Conservation (phyloP, 1,140 invertebrate genomes). For the Eriocheir sinensis region DNA sequence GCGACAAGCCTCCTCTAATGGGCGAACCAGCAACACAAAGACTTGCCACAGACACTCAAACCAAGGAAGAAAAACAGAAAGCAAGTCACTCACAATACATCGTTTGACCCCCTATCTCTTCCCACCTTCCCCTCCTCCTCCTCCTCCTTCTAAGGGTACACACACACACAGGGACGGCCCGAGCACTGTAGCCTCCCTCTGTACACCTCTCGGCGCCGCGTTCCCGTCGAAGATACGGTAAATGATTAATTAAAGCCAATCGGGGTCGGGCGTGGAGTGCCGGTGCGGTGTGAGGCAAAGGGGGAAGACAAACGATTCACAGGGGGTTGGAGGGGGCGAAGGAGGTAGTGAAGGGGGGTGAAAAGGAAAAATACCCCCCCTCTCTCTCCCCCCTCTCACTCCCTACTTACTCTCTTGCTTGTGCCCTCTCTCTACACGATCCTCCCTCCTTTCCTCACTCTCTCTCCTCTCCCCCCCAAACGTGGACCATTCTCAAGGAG, state of each 20-base stretch:
- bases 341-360: not conserved
- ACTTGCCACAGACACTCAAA: not conserved
- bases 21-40: not conserved
- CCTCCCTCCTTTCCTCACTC: too few relatives aligned
- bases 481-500: not conserved
- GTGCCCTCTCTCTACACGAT: too few relatives aligned
- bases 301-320: not conserved
- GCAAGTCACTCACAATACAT: conserved; percentile 15
- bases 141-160: not conserved
- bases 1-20: too few relatives aligned
- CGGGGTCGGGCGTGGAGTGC: not conserved
- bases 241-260: conserved; percentile 62
- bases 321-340: not conserved
- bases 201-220: not conserved
- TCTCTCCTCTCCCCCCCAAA: too few relatives aligned
- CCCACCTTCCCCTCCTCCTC: not conserved
- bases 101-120: not conserved
- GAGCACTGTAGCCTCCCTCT: not conserved
- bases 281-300: conserved; percentile 54
- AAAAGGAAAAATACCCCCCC: not conserved
- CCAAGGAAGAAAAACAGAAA: conserved; percentile 26
- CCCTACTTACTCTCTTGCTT: conserved; percentile 6
- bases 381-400: conserved; percentile 20
- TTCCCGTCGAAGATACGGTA: conserved; percentile 41
- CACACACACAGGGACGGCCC: too few relatives aligned